Percentiles rank a stretch among this genome's conserved stretches.
phyloP scores from a whole-genome alignment of 2,797 vertebrate genomes.

The Phalanger gymnotis region DNA sequence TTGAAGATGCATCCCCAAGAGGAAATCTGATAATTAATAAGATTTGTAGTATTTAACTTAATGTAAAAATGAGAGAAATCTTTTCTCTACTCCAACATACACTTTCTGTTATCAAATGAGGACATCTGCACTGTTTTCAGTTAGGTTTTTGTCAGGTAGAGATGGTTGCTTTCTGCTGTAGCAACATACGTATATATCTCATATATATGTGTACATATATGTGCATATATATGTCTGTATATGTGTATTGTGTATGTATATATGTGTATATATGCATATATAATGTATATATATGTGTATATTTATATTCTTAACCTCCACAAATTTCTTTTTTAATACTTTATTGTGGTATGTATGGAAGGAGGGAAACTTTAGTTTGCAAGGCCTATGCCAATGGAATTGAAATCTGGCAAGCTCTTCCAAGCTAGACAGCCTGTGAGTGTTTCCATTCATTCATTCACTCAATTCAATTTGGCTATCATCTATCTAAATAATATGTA shows the following conservation, averaged over 20 bases:
- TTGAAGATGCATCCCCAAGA: neutral
- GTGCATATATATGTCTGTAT: too few species aligned
- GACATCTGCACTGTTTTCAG: neutral
- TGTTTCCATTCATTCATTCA: neutral
- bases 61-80: neutral
- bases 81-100: neutral
- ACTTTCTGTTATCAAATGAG: neutral
- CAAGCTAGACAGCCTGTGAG: neutral
- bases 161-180: neutral
- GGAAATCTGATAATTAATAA: neutral
- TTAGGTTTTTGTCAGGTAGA: neutral
- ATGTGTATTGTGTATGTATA: too few species aligned
- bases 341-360: too few species aligned
- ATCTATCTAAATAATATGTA: neutral
- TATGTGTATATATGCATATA: too few species aligned
- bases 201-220: too few species aligned
- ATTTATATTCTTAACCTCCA: too few species aligned
- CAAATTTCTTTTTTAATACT: too few species aligned
- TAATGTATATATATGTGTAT: too few species aligned
- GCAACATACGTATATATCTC: neutral
- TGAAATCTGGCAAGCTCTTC: neutral
- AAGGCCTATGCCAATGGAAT: neutral
- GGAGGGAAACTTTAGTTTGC: neutral
- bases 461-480: neutral
- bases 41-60: neutral